Conservation (phyloP, 2,888 invertebrate genomes). For the Neuroscelio doddi region DNA sequence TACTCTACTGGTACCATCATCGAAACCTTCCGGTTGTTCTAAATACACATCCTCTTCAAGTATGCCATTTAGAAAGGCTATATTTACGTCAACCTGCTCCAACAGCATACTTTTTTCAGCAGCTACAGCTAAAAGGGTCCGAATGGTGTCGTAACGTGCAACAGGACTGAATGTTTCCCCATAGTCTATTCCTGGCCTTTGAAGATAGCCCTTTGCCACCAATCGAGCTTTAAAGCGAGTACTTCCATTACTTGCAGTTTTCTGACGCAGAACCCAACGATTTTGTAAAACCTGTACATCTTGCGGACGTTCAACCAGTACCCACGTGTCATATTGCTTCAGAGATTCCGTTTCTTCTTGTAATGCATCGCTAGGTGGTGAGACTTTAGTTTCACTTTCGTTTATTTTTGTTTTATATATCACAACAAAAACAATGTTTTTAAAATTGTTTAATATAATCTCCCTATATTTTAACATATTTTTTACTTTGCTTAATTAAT, state of each 20-base stretch:
- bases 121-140: constrained; percentile 51
- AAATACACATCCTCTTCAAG: constrained; percentile 50
- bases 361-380: no score
- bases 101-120: constrained; percentile 51
- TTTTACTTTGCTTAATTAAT: no score
- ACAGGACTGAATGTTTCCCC: constrained; percentile 57
- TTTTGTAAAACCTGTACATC: not conserved
- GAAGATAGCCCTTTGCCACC: constrained; percentile 55
- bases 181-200: constrained; percentile 52
- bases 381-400: no score
- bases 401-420: no score
- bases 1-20: constrained; percentile 39
- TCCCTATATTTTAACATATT: no score
- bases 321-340: constrained; percentile 35
- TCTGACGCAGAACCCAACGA: constrained; percentile 5
- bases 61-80: constrained; percentile 49
- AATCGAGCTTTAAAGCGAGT: constrained; percentile 45
- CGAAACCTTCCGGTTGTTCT: constrained; percentile 51
- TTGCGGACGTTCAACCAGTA: no score
- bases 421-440: no score
- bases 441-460: no score
- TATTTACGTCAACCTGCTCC: constrained; percentile 53
- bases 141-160: constrained; percentile 50
- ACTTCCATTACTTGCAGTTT: constrained; percentile 3
- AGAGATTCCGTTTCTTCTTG: constrained; percentile 42